A percentile compares a stretch with the other conserved stretches of the same genome.
phyloP scores from a whole-genome alignment of 2,113 vertebrate species.

The Grallaria varia region DNA sequence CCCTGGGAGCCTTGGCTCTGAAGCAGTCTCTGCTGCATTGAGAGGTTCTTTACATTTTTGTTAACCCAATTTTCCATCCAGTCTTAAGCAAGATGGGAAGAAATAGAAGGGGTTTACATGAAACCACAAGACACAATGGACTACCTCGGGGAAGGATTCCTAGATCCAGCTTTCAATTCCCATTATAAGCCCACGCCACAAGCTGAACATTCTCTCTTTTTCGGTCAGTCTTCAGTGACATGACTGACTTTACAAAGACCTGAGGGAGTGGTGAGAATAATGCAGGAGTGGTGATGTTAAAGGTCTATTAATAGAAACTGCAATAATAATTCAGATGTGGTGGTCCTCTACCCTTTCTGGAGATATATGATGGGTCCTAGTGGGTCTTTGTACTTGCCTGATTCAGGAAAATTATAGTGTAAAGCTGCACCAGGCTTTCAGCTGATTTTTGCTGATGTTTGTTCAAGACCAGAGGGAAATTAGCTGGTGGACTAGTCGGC shows the following conservation, averaged over 20 bases:
- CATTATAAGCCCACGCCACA: not conserved
- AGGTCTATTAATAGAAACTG: not conserved
- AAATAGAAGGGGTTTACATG: not conserved
- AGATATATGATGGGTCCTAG: not conserved
- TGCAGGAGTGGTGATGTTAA: not conserved
- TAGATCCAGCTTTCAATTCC: not conserved
- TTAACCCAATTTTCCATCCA: slow-evolving; percentile 37
- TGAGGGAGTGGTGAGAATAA: not conserved
- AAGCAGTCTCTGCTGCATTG: slow-evolving; percentile 27
- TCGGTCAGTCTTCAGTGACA: not conserved
- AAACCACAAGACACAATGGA: not conserved
- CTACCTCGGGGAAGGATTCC: not conserved
- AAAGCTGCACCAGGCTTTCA: not conserved
- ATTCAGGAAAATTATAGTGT: slow-evolving; percentile 29
- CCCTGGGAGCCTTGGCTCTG: slow-evolving; percentile 30
- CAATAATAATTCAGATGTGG: not conserved
- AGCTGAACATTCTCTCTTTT: not conserved
- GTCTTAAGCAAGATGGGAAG: not conserved
- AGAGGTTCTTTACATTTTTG: slow-evolving; percentile 42
- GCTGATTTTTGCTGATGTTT: slow-evolving; percentile 37
- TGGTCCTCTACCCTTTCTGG: not conserved
- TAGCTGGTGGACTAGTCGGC: not conserved
- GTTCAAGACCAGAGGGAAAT: slow-evolving; percentile 32
- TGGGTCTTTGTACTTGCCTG: not conserved
- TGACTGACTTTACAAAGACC: not conserved